Evolutionary conservation across 2,888 invertebrate genomes (phyloP).

Genomic region (Globia sparganii): DNA sequence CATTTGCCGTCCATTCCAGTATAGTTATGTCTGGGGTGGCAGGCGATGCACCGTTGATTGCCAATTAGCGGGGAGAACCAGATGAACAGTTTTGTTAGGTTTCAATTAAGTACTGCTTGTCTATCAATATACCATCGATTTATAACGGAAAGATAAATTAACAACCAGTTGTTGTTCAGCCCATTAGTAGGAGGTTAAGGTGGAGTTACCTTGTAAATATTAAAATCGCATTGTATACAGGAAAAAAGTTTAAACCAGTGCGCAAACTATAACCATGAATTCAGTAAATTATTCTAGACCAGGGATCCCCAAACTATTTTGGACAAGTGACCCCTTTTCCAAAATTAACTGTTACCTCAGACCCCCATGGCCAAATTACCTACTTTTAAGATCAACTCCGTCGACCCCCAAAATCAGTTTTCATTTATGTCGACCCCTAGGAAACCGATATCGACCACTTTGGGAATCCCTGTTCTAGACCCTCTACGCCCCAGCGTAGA

Average conservation of each 20-base stretch:
- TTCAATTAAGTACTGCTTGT: constrained; percentile 63
- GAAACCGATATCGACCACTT: no score
- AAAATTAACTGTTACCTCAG: no score
- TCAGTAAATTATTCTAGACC: not conserved
- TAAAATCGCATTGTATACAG: not conserved
- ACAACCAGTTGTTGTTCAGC: constrained; percentile 5
- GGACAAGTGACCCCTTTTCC: no score
- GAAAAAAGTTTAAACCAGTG: not conserved
- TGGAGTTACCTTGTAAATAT: not conserved
- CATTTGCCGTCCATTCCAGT: constrained; percentile 52
- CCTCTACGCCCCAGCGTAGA: no score
- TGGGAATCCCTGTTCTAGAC: no score
- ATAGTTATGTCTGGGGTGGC: constrained; percentile 24
- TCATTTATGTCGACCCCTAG: no score
- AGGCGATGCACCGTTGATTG: constrained; percentile 73
- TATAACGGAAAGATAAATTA: constrained; percentile 25
- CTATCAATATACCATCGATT: constrained; percentile 24
- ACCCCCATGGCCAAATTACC: no score
- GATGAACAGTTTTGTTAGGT: constrained; percentile 71
- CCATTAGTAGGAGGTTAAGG: not conserved
- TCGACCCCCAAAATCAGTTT: no score
- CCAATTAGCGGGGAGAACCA: constrained; percentile 73
- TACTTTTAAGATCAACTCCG: no score
- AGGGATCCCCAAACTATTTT: no score
- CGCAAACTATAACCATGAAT: not conserved